Base-by-base conservation (phyloP, 2,113 vertebrate genomes). In the Spermophilus dauricus region DNA sequence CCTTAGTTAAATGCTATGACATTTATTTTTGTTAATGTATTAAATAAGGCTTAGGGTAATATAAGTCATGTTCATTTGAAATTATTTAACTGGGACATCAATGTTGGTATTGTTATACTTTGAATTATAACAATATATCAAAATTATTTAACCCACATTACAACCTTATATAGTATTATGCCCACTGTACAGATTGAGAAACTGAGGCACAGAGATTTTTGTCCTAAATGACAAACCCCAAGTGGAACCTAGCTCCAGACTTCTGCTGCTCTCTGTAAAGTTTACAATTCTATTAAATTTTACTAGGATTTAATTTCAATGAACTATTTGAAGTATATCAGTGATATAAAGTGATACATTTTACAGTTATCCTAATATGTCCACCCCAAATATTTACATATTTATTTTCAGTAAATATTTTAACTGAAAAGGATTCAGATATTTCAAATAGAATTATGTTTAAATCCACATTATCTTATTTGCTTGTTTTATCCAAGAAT, bases 21-120 rank as follows among this genome's bases (percentile, higher is more conserved):
- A 63, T 67, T 91, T 76, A 22, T 56, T 94, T 95, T 94, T 75
- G 56, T 88, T 73, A 90, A 75, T 58, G 14, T 67, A 61, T 85
- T 85, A 85, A 77, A 48, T 70, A 77, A 89, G 51, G 11, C 18
- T 73, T 86, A 58, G 69, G 17, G 10, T 72, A 91, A 85, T 72
- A 48, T 84, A 88, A 95, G 51, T 89, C 30, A 78, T 83, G 91
- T 93, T 95, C 67, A 84, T 76, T 96, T 93, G 56, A 96, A 80
- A 91, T 89, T 90, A 70, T 88, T 94, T 93, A 93, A 39, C 53
- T 26, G 86, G 69, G 32, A 73, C 53, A 92, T 85, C 37, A 39
- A 1, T 85, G 22, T 45, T 93, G 65, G 42, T 76, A 80, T 63
- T 95, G 82, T 78, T 95, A 58, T 77, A 69, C 42, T 91, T 94